These are phyloP conservation scores for Desmodus rotundus DNA, from an alignment of 2,113 vertebrate genomes.

Conservation along the genomic window DNA sequence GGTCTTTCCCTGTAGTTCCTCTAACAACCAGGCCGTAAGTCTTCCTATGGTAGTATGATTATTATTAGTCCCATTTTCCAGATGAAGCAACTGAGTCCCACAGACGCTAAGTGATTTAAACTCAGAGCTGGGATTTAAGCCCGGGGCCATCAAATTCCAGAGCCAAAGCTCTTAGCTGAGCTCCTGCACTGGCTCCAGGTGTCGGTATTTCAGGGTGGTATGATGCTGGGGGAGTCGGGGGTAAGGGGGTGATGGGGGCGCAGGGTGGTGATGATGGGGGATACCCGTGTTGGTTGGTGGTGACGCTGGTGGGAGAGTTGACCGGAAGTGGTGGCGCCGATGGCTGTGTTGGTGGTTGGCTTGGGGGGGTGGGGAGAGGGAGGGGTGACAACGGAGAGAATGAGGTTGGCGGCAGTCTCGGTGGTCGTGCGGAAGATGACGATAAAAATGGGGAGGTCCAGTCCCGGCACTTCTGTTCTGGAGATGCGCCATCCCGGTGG, in stretches of 20 bases:
- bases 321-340: too few relatives aligned
- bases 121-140: not conserved
- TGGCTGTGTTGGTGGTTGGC: not conserved
- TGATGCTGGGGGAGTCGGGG: not conserved
- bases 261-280: not conserved
- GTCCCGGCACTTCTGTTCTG: not conserved
- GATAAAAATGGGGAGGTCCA: not conserved
- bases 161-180: not conserved
- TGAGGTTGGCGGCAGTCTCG: not conserved
- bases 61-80: not conserved
- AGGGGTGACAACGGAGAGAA: not conserved
- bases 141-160: not conserved
- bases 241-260: too few relatives aligned
- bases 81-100: not conserved
- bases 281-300: rapidly evolving
- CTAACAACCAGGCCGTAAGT: too few relatives aligned
- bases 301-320: rapidly evolving
- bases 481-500: not conserved
- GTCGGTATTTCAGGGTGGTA: not conserved
- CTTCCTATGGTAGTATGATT: too few relatives aligned
- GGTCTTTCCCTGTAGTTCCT: too few relatives aligned
- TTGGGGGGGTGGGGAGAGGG: not conserved
- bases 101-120: not conserved
- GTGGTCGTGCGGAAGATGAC: not conserved
- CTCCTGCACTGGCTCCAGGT: rapidly evolving